A percentile compares a stretch with the other conserved stretches of the same genome.
Conservation (phyloP, 2,113 vertebrate genomes). For the Poicephalus gulielmi region DNA sequence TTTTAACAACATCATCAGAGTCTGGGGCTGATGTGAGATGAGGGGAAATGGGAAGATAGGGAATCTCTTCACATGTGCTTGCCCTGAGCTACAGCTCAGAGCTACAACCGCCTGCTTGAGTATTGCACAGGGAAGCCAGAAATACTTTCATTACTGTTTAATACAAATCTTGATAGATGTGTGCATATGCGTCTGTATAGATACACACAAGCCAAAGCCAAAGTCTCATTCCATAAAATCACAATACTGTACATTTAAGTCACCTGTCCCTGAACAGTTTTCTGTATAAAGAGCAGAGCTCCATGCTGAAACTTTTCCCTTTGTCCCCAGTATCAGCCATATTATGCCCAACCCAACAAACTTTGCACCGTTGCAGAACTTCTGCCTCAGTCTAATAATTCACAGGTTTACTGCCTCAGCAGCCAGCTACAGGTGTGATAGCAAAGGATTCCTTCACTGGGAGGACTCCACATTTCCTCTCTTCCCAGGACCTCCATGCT, state of each 20-base stretch:
- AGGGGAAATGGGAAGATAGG: not conserved
- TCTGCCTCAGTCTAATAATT: not conserved
- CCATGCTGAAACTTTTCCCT: not conserved
- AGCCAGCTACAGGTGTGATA: not conserved
- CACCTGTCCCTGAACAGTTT: not conserved
- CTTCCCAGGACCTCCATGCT: not conserved
- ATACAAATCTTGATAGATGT: not conserved
- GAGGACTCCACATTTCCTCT: not conserved
- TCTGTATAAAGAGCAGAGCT: not conserved
- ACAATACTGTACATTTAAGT: not conserved
- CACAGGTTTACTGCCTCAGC: not conserved
- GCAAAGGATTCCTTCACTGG: not conserved
- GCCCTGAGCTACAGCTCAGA: not conserved
- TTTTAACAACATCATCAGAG: not conserved
- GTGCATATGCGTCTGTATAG: not conserved
- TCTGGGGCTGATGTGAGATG: not conserved
- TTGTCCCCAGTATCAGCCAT: not conserved
- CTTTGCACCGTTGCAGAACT: not conserved
- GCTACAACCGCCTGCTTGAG: not conserved
- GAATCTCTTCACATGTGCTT: not conserved
- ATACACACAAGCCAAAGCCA: not conserved
- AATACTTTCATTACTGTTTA: not conserved
- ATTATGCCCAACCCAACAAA: not conserved
- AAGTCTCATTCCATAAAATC: not conserved
- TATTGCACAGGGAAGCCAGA: not conserved